Conservation (phyloP, 1,140 invertebrate species). For the Drosophila guanche region DNA sequence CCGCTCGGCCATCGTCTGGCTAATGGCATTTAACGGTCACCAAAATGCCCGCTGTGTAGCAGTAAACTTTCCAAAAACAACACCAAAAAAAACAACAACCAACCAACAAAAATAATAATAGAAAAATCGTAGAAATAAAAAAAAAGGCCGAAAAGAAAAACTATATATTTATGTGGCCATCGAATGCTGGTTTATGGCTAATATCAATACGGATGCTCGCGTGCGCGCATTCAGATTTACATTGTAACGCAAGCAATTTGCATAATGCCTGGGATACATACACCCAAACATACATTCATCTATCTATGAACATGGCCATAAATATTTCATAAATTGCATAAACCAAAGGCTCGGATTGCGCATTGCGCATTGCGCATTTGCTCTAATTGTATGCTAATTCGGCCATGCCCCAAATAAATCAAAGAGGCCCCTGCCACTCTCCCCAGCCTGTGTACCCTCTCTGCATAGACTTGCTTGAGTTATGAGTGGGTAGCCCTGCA, state of each 20-base stretch:
- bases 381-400: conserved; percentile 80
- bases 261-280: conserved; percentile 48
- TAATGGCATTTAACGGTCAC: conserved; percentile 81
- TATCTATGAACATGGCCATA: conserved; percentile 38
- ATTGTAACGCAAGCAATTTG: conserved; percentile 52
- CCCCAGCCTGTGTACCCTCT: too few relatives aligned
- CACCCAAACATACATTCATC: too few relatives aligned
- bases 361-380: conserved; percentile 38
- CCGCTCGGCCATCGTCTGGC: conserved; percentile 67
- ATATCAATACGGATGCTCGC: conserved; percentile 40
- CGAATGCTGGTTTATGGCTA: conserved; percentile 36
- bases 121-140: conserved; percentile 5
- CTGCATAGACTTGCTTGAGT: too few relatives aligned
- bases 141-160: conserved; percentile 28
- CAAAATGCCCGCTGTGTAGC: conserved; percentile 74
- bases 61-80: conserved; percentile 77
- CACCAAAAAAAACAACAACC: conserved; percentile 15
- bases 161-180: conserved; percentile 44
- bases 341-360: conserved; percentile 9
- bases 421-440: conserved; percentile 12
- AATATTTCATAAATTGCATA: conserved; percentile 72
- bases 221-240: conserved; percentile 13
- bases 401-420: conserved; percentile 66
- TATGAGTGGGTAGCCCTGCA: conserved; percentile 6
- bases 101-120: conserved; percentile 27